Conservation (phyloP, 23 tunicate genomes). For the Phallusia fumigata region DNA sequence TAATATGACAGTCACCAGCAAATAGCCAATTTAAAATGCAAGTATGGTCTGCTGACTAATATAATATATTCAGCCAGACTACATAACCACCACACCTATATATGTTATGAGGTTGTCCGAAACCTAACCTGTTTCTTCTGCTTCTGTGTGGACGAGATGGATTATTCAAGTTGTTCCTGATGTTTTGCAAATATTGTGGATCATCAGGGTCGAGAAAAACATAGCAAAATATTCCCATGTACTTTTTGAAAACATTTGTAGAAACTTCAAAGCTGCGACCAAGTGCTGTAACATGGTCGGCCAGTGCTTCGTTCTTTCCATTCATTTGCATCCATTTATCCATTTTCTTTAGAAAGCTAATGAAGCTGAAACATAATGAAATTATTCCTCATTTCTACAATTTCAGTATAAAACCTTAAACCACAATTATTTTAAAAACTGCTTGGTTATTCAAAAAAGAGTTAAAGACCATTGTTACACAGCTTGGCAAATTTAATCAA, state of each 20-base stretch:
- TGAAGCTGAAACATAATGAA: constrained; percentile 53
- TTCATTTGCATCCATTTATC: constrained; percentile 88
- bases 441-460: not conserved
- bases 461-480: not conserved
- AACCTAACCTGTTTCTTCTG: constrained; percentile 45
- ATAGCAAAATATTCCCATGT: constrained; percentile 39
- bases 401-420: not conserved
- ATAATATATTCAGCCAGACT: too few species aligned
- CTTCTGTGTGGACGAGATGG: constrained; percentile 74
- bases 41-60: too few species aligned
- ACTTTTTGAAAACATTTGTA: constrained; percentile 83
- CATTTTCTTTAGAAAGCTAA: constrained; percentile 79
- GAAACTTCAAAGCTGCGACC: constrained; percentile 78
- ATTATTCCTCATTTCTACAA: too few species aligned
- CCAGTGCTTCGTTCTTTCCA: constrained; percentile 4
- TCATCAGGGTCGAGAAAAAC: constrained; percentile 80
- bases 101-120: too few species aligned
- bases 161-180: constrained; percentile 27
- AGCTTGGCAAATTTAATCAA: too few species aligned
- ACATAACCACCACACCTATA: too few species aligned
- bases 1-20: too few species aligned
- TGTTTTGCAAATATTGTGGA: constrained; percentile 37
- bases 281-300: constrained; percentile 53
- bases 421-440: not conserved
- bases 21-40: too few species aligned